A percentile compares a stretch with the other conserved stretches of the same genome.
Conservation (phyloP, 64 coral and sea anemone genomes). For the Actinia tenebrosa region DNA sequence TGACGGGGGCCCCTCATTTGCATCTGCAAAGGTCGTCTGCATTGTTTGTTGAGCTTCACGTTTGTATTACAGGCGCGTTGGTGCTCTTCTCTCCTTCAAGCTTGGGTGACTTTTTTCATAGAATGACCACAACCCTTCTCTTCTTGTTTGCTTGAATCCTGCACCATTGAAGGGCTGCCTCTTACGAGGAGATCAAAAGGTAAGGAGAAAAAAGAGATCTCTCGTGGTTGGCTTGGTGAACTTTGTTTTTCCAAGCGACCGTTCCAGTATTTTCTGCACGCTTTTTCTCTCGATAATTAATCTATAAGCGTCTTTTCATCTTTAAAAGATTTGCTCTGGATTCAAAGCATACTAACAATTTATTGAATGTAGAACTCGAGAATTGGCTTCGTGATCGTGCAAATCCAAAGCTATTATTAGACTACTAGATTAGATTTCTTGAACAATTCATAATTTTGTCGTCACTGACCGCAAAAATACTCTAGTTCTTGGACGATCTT, state of each 20-base stretch:
- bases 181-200: not conserved
- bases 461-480: not conserved
- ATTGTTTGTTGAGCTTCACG: constrained; percentile 18
- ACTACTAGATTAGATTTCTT: not conserved
- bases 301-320: not conserved
- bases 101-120: constrained; percentile 12
- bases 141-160: not conserved
- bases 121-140: constrained; percentile 21
- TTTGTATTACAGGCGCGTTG: not conserved
- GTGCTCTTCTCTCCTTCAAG: not conserved
- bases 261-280: not conserved
- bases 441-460: not conserved
- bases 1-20: not conserved
- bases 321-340: not conserved
- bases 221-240: not conserved
- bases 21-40: not conserved
- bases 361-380: not conserved
- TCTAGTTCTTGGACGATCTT: not conserved
- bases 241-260: constrained; percentile 1
- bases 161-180: not conserved
- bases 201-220: not conserved
- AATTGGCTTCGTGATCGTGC: not conserved
- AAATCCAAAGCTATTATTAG: not conserved
- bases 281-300: not conserved
- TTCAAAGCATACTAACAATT: not conserved